These are phyloP conservation scores for Frieseomelitta varia DNA, from an alignment of 1,140 invertebrate genomes.

Conservation along the genomic window DNA sequence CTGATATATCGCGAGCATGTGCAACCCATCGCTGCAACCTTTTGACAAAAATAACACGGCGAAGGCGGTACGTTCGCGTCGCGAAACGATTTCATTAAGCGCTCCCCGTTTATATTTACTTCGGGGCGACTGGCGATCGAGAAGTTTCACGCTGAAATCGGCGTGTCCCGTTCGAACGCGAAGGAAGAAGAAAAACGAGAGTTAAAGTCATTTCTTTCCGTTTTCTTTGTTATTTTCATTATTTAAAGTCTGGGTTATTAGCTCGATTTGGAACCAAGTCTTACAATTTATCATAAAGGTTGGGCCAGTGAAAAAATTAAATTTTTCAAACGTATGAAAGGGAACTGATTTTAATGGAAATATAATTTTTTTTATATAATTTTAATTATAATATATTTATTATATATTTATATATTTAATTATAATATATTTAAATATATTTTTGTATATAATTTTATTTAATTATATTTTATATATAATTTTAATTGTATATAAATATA, in stretches of 20 bases:
- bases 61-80: conserved; percentile 10
- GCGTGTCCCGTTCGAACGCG: background rate
- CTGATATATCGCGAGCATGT: conserved; percentile 67
- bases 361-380: too few relatives aligned
- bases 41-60: conserved; percentile 58
- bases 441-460: too few relatives aligned
- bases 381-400: too few relatives aligned
- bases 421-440: too few relatives aligned
- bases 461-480: too few relatives aligned
- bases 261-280: too few relatives aligned
- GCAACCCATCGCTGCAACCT: conserved; percentile 31
- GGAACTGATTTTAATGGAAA: background rate
- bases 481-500: too few relatives aligned
- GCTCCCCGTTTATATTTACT: conserved; percentile 22
- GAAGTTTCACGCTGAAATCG: background rate
- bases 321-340: background rate
- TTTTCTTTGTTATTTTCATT: too few relatives aligned
- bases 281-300: too few relatives aligned
- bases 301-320: too few relatives aligned
- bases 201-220: background rate
- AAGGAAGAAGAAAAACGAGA: background rate
- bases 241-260: too few relatives aligned
- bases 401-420: too few relatives aligned
- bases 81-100: conserved; percentile 41
- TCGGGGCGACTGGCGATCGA: background rate